Evolutionary conservation across 2,888 invertebrate species (phyloP).

Genomic region (Maniola hyperantus): DNA sequence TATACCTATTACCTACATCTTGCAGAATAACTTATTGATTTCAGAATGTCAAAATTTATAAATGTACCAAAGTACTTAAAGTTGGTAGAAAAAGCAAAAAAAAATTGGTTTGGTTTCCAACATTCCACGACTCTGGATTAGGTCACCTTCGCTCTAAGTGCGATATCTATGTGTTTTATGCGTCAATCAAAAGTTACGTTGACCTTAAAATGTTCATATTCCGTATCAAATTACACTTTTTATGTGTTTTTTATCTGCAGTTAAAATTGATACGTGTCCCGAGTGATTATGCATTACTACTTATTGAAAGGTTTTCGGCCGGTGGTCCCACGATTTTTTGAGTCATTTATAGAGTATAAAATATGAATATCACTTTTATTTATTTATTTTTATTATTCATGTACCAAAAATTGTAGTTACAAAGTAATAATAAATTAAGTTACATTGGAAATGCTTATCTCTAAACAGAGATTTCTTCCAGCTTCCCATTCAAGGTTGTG

Average conservation of each 20-base stretch:
- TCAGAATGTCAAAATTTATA: no score
- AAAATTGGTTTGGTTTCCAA: background rate
- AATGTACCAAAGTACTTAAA: no score
- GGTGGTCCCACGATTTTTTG: constrained; percentile 11
- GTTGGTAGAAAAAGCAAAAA: background rate
- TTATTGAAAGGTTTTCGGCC: constrained; percentile 20
- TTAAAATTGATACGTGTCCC: constrained; percentile 27
- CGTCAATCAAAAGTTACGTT: constrained; percentile 29
- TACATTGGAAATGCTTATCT: no score
- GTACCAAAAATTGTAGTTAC: no score
- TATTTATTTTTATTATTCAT: background rate
- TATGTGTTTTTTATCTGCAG: constrained; percentile 32
- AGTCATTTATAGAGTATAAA: constrained; percentile 8
- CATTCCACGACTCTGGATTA: constrained; percentile 8
- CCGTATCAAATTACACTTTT: constrained; percentile 30
- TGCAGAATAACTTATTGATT: no score
- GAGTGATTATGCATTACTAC: constrained; percentile 18
- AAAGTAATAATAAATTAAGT: no score
- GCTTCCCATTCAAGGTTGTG: no score
- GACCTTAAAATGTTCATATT: constrained; percentile 25
- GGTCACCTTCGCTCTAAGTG: constrained; percentile 17
- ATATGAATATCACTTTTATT: background rate
- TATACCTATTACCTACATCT: no score
- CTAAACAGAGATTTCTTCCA: no score
- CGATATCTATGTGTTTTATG: constrained; percentile 27